Conservation (phyloP, 2,888 invertebrate species). For the Cryptus viduatorius region DNA sequence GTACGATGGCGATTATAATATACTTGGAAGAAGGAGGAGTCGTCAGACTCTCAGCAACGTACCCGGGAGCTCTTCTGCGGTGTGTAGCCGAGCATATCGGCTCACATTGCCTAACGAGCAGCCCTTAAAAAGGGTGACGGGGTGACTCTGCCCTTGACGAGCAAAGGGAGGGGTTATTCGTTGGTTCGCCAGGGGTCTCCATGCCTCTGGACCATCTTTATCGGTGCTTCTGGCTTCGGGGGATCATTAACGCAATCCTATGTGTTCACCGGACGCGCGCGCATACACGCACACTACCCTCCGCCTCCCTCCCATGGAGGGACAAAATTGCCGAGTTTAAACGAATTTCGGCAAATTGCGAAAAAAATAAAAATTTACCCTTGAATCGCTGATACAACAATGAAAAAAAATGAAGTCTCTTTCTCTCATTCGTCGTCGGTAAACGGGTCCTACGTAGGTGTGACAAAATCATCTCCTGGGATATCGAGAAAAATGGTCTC, state of each 20-base stretch:
- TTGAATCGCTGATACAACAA: neutral
- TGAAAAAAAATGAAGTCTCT: neutral
- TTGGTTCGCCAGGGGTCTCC: conserved; percentile 24
- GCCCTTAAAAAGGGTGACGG: conserved; percentile 65
- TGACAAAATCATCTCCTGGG: conserved; percentile 14
- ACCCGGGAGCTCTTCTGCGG: conserved; percentile 43
- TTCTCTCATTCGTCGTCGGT: neutral
- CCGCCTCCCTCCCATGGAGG: neutral
- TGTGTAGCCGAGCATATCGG: conserved; percentile 53
- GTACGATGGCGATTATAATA: neutral
- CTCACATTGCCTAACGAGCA: conserved; percentile 66
- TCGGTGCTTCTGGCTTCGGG: conserved; percentile 56
- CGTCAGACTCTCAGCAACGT: neutral
- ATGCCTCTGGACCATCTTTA: conserved; percentile 61
- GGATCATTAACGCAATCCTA: conserved; percentile 64
- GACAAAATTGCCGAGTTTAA: neutral
- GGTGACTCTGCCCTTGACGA: conserved; percentile 5
- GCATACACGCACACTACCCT: neutral
- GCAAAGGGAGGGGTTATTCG: conserved; percentile 9
- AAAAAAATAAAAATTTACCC: neutral
- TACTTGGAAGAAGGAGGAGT: neutral
- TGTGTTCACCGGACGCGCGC: neutral
- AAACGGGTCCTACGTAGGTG: neutral
- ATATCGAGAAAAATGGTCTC: neutral
- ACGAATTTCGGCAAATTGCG: conserved; percentile 4